Percentiles rank a stretch among this genome's conserved stretches.
phyloP scores from a whole-genome alignment of 2,797 vertebrate genomes.

The Myoxocephalus aenaeus region DNA sequence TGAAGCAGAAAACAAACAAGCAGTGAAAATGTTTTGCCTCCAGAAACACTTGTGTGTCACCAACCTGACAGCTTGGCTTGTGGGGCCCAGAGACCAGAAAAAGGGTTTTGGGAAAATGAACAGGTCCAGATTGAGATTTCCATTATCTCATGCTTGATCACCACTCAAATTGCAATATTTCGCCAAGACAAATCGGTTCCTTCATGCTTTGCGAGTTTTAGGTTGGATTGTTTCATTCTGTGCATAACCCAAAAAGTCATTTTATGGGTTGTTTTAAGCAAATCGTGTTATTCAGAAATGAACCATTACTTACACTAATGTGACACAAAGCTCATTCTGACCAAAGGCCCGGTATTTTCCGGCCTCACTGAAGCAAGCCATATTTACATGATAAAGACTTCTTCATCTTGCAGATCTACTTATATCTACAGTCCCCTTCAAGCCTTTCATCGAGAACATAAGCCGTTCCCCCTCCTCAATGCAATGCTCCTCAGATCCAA shows the following conservation, averaged over 20 bases:
- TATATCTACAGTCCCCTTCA: slow-evolving; percentile 43
- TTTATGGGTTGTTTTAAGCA: slow-evolving; percentile 68
- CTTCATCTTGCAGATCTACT: slow-evolving; percentile 60
- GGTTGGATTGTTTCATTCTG: slow-evolving; percentile 63
- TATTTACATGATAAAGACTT: slow-evolving; percentile 76
- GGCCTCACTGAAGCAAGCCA: slow-evolving; percentile 54
- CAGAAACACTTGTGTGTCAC: slow-evolving; percentile 46
- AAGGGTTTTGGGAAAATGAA: slow-evolving; percentile 62
- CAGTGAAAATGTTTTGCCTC: slow-evolving; percentile 34
- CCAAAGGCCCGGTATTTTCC: slow-evolving; percentile 65
- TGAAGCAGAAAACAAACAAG: slow-evolving; percentile 66
- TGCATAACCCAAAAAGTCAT: slow-evolving; percentile 62
- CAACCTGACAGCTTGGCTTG: slow-evolving; percentile 59
- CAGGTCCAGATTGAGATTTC: slow-evolving; percentile 70
- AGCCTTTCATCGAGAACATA: slow-evolving; percentile 58
- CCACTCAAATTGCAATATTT: slow-evolving; percentile 72
- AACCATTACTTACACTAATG: slow-evolving; percentile 73
- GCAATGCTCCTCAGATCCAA: slow-evolving; percentile 50
- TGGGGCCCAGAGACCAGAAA: slow-evolving; percentile 36
- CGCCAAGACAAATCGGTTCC: slow-evolving; percentile 70
- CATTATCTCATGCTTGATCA: slow-evolving; percentile 76
- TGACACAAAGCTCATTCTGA: slow-evolving; percentile 68
- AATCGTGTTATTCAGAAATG: slow-evolving; percentile 67
- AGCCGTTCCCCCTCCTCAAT: slow-evolving; percentile 25
- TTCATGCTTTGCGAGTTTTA: slow-evolving; percentile 68